Conservation (phyloP, 2,888 invertebrate species). For the Campaea margaritaria region DNA sequence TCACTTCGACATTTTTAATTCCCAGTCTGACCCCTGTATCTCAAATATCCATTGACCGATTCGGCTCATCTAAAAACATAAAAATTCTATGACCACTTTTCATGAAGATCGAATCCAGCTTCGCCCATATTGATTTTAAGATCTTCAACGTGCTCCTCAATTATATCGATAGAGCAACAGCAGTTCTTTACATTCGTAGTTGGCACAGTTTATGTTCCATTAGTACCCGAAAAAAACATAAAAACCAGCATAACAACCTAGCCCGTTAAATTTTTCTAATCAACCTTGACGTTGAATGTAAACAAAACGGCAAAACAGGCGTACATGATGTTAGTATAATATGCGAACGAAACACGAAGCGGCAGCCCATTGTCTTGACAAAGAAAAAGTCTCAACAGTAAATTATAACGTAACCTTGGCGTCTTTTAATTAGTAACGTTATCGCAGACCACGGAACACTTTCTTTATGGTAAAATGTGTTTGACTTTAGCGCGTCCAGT, state of each 20-base stretch:
- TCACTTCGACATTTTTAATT: too few species aligned
- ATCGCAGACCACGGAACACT: slow-evolving; percentile 44
- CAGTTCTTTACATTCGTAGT: neutral
- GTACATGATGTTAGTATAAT: slow-evolving; percentile 18
- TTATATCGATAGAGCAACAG: neutral
- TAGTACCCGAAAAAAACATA: neutral
- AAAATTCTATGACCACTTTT: too few species aligned
- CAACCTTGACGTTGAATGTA: slow-evolving; percentile 22
- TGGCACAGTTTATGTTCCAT: neutral
- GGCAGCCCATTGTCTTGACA: slow-evolving; percentile 20
- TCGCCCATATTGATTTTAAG: too few species aligned
- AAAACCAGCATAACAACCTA: neutral
- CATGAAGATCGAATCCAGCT: too few species aligned
- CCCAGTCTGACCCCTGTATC: too few species aligned
- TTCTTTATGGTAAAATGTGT: slow-evolving; percentile 44
- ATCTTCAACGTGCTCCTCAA: too few species aligned
- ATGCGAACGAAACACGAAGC: slow-evolving; percentile 28
- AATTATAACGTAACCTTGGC: slow-evolving; percentile 29
- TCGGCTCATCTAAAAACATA: too few species aligned
- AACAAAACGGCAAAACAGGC: slow-evolving; percentile 20
- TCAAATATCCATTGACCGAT: too few species aligned
- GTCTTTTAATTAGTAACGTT: slow-evolving; percentile 30
- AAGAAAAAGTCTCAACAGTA: slow-evolving; percentile 23
- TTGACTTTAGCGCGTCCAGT: slow-evolving; percentile 46
- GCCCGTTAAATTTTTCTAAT: slow-evolving; percentile 8